Evolutionary conservation across 2,888 invertebrate genomes (phyloP), one percentile per base, ranked within the genome.

Genomic region (Mechanitis mazaeus): DNA sequence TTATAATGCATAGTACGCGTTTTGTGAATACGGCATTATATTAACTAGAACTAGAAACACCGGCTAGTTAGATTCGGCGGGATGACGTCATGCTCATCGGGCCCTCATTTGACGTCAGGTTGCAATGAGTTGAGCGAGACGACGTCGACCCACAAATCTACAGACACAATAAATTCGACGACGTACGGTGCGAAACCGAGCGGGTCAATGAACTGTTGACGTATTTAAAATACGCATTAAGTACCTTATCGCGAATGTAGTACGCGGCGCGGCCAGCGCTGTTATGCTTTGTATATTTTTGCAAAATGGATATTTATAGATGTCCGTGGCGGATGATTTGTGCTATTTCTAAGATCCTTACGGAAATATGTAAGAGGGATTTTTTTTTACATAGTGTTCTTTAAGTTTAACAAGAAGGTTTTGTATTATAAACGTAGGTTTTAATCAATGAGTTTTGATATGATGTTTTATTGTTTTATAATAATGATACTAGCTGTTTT

Each of bases 161-260:
- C 87, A 89, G 87, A 87, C 89, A 89, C 87, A 88, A 87, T 87
- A 85, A 87, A 85, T 84, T 87, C 84, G 83, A 78, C 84, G 84
- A 81, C 83, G 83, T 82, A 82, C 83, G 80, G 77, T 79, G 85
- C 85, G 80, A 87, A 87, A 78, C 81, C 77, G 77, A 76, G 77
- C 77, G 80, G 85, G 83, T 88, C 88, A 84, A 81, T 79, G 88
- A 87, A 86, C 89, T 85, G 83, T 83, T 89, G 88, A 89, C 88
- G 88, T 88, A 85, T 88, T 86, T 85, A 78, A 85, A 87, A 88
- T 87, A 87, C 87, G 83, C 84, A 86, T 80, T 82, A 80, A 83
- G 85, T 85, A 84, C 83, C 85, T 85, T 87, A 87, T 87, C 88
- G 84, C 81, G 81, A 85, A 84, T 84, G 82, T 87, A 83, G 84